These are phyloP conservation scores for Dendropsophus ebraccatus DNA, from an alignment of 2,113 vertebrate genomes.

Conservation along the genomic window DNA sequence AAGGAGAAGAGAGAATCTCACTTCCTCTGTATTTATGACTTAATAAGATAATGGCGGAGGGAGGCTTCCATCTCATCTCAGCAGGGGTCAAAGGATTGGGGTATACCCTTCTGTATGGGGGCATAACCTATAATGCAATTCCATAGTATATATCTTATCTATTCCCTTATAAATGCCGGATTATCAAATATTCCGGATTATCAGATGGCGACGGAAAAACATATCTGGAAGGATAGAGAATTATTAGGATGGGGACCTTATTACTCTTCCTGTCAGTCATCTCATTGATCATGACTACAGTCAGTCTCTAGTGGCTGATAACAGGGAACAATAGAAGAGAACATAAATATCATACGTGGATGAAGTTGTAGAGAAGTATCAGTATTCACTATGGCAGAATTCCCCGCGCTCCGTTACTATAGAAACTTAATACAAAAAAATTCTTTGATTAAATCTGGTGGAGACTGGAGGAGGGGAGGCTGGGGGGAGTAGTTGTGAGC, in stretches of 20 bases:
- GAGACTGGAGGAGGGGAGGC: background rate
- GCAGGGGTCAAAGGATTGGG: too few species aligned
- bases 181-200: background rate
- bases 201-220: too few species aligned
- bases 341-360: background rate
- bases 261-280: background rate
- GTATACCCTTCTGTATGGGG: background rate
- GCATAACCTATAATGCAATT: too few species aligned
- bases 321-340: background rate
- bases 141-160: too few species aligned
- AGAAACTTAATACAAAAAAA: background rate
- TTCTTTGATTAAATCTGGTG: background rate
- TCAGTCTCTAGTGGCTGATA: background rate
- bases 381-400: background rate
- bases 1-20: conserved; percentile 1
- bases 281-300: background rate
- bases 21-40: conserved; percentile 42
- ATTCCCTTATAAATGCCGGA: background rate
- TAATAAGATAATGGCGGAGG: too few species aligned
- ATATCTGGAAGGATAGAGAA: too few species aligned
- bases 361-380: background rate
- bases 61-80: too few species aligned
- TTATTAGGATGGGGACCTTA: too few species aligned
- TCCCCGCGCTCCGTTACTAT: background rate
- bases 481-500: background rate